These are phyloP conservation scores for Griposia aprilina DNA, from an alignment of 2,888 invertebrate species.

Conservation along the genomic window DNA sequence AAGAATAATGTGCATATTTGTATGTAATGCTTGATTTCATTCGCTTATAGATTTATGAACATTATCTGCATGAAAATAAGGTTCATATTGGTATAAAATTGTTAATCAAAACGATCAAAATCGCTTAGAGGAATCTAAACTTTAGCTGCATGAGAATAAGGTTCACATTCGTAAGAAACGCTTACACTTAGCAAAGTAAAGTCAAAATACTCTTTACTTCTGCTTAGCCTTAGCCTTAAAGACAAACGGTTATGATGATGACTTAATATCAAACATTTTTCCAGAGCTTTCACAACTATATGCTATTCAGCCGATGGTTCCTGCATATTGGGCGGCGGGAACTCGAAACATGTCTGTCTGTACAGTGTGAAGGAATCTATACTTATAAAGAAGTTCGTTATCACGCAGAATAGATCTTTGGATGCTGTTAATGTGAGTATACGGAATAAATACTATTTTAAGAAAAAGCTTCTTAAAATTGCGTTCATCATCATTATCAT, in stretches of 20 bases:
- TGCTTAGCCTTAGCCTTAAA: no score
- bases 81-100: not conserved
- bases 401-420: conserved; percentile 98
- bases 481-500: no score
- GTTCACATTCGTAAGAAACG: not conserved
- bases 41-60: not conserved
- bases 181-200: not conserved
- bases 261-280: conserved; percentile 57
- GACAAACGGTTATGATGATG: not conserved
- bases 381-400: conserved; percentile 97
- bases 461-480: not conserved
- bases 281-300: conserved; percentile 96
- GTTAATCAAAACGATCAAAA: not conserved
- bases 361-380: conserved; percentile 96
- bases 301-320: conserved; percentile 98
- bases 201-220: no score
- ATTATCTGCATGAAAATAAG: not conserved
- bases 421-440: conserved; percentile 97
- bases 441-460: no score
- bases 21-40: not conserved
- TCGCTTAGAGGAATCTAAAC: not conserved
- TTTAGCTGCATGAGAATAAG: not conserved
- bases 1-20: no score
- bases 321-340: conserved; percentile 97
- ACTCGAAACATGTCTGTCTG: conserved; percentile 98